Base-by-base conservation (phyloP, 2,888 invertebrate species). In the Eupithecia inturbata region DNA sequence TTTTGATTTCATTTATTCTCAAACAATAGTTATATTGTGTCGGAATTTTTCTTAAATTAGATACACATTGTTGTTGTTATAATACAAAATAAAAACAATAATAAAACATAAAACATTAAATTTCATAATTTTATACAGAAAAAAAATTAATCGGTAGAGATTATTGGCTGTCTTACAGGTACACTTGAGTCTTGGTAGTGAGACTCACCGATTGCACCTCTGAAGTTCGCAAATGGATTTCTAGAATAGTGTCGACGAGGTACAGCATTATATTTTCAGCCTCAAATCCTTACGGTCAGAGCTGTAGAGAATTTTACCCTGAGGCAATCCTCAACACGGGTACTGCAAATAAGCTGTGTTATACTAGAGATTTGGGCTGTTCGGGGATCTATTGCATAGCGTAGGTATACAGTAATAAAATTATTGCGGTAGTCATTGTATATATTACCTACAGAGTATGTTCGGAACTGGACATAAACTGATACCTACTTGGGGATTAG, bases 181-280 rank as follows among this genome's bases (percentile, higher is more conserved):
- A n/a, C 22, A 22, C 53, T 53, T 10, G 53, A 19, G 22, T 53
- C 53, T 53, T 53, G 22, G 22, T 12, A 22, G 53, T 49, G 0
- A 6, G 22, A 9, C 12, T 22, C 10, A 53, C 9, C 2, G 63
- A 33, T 63, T 63, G 62, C 16, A 49, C 49, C 64, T n/a, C 33
- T n/a, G n/a, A 64, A 39, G n/a, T 64, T 39, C 36, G 22, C 39
- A 64, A 64, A 64, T 36, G 36, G 36, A n/a, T 68, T 57, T 60
- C 71, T 45, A 62, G 66, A 64, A 57, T 69, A 66, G 64, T 64
- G 64, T 64, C 63, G 57, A 26, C 74, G 53, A 74, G 69, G 71
- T 67, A 10, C 14, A 39, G 53, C 72, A 72, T 74, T 74, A 77
- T 72, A 74, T 16, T 71, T 77, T 72, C 68, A 71, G 63, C 68